These are phyloP conservation scores for Clarias magur DNA, from an alignment of 2,113 vertebrate species.

Conservation along the genomic window DNA sequence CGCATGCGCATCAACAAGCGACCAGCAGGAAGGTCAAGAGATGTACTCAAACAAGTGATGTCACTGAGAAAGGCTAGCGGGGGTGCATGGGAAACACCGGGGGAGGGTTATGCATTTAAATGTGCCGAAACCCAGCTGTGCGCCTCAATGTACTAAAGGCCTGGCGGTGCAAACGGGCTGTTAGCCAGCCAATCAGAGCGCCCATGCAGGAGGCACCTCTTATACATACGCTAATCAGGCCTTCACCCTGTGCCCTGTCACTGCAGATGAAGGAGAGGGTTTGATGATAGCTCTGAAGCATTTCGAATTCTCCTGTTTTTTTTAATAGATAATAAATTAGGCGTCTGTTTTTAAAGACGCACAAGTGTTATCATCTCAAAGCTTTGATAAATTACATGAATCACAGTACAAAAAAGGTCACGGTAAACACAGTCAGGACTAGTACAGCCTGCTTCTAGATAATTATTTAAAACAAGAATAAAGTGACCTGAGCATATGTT, in stretches of 20 bases:
- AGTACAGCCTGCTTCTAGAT: not conserved
- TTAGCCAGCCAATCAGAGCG: conserved; percentile 57
- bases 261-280: conserved; percentile 34
- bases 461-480: not conserved
- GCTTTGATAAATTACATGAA: not conserved
- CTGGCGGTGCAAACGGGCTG: conserved; percentile 53
- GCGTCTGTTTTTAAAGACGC: conserved; percentile 1
- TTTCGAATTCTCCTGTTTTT: conserved; percentile 48
- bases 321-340: conserved; percentile 23
- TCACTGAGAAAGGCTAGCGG: conserved; percentile 60
- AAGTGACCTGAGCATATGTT: not conserved
- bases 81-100: conserved; percentile 65
- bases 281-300: conserved; percentile 44
- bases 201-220: conserved; percentile 45
- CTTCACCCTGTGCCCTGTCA: conserved; percentile 45
- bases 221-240: conserved; percentile 73
- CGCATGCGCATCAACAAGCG: conserved; percentile 25
- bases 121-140: conserved; percentile 60
- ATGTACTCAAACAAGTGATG: conserved; percentile 42
- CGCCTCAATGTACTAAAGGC: conserved; percentile 53
- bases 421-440: not conserved
- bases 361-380: conserved; percentile 4
- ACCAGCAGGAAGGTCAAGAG: conserved; percentile 29
- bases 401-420: not conserved
- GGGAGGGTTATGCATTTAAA: conserved; percentile 67